Base-by-base conservation (phyloP, 2,113 vertebrate genomes). In the Perognathus longimembris region DNA sequence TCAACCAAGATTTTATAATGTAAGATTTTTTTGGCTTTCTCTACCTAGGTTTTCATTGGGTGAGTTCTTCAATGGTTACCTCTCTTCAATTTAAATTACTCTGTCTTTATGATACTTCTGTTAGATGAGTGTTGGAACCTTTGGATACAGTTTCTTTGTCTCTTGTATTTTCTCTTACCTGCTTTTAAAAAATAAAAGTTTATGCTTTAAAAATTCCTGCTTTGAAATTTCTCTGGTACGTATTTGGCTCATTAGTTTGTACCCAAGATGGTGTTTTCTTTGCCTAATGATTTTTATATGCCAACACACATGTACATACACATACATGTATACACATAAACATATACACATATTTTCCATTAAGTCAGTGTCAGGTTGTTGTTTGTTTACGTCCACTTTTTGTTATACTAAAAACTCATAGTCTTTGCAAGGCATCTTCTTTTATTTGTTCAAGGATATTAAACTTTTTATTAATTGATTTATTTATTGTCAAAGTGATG, bases 361-460 rank as follows among this genome's bases (percentile, higher is more conserved):
- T 6, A 70, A 15, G 9, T 86, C 32, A 82, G 26, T 54, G 54
- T 30, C 24, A 54, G 26, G 40, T 18, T 63, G 14, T 78, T 77
- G 10, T 59, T 79, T 71, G 15, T 77, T 74, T 38, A 75, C 9
- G 69, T 67, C 38, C 6, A 50, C 14, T 11, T 63, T 30, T 57
- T 80, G 30, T 30, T 78, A 1, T 64, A 77, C 83, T 83, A 78
- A 70, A 93, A 83, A n/a, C 8, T 40, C 21, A 30, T 92, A 3
- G 75, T 74, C 28, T 59, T 79, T 45, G 87, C 66, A 90, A 57
- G 6, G 54, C 45, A 77, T 85, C 63, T 76, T 88, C n/a, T 64
- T 64, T 63, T 21, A 54, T 54, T 4, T 54, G 15, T 54, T 54
- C 50, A 54, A 54, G 50, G 14, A 54, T 54, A 54, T 54, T 54